Evolutionary conservation across 2,888 invertebrate genomes (phyloP).

Genomic region (Heteromyza rotundicornis): DNA sequence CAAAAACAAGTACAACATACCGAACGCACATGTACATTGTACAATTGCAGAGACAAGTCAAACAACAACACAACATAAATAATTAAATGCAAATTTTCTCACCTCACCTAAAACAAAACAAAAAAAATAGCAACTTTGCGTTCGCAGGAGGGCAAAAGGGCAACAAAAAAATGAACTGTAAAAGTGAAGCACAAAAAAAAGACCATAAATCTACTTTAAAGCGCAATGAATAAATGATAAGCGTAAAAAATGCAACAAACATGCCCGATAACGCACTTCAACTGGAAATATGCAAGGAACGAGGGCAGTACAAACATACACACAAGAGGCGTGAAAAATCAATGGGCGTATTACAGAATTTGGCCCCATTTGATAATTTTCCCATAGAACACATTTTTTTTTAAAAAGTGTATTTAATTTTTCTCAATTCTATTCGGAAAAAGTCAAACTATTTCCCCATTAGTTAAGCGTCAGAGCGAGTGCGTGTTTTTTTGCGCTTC

Average conservation of each 20-base stretch:
- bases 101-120: conserved; percentile 25
- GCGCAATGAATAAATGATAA: conserved; percentile 44
- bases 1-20: no score
- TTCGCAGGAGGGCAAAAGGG: neutral
- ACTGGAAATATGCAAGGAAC: no score
- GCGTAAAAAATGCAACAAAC: conserved; percentile 29
- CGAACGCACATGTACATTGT: neutral
- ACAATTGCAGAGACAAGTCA: no score
- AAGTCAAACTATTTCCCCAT: conserved; percentile 1
- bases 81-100: conserved; percentile 40
- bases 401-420: no score
- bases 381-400: no score
- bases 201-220: conserved; percentile 40
- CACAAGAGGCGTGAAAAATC: no score
- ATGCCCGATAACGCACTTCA: neutral
- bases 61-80: conserved; percentile 23
- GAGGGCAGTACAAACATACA: neutral
- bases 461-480: conserved; percentile 1
- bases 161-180: neutral
- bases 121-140: neutral
- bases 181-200: neutral
- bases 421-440: neutral
- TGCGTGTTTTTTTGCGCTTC: conserved; percentile 44
- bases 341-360: no score
- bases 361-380: neutral